Base-by-base conservation (phyloP, 1,140 invertebrate species). In the Drosophila ironensis region DNA sequence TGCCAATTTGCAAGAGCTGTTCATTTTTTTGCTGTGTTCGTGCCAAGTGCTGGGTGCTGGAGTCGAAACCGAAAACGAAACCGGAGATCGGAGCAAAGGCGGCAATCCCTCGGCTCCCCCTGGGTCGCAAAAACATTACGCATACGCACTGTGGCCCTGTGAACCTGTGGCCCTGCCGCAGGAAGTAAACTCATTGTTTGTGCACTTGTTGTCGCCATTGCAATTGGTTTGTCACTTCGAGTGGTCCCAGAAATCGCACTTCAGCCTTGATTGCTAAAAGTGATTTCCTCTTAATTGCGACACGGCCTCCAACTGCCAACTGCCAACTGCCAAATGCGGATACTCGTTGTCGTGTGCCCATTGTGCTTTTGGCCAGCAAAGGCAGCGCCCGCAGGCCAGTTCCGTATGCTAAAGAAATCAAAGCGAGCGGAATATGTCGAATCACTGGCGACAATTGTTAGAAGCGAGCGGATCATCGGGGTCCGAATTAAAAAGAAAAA, bases 281-380 rank as follows among this genome's bases (percentile, higher is more conserved):
- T 27, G 38, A 50, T 61, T 22, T 25, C 28, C 35, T 63, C 48
- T 63, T 63, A 63, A 63, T 63, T 63, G 12, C 56, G 59, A 63
- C 59, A 63, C 63, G 57, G 57, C 48, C 60, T 64, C 60, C 63
- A n/a, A n/a, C n/a, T n/a, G n/a, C n/a, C n/a, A n/a, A n/a, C n/a
- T n/a, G n/a, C n/a, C n/a, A n/a, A n/a, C 48, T 64, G 60, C 60
- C 60, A 64, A 42, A 64, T 48, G 56, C 25, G 52, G 51, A 42
- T 57, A 54, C 41, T 41, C 35, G 24, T 59, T 60, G 3, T 22
- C 2, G 7, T 8, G n/a, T 0, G 0, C 7, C 28, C 30, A 17
- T 63, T 50, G 66, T 52, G 59, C 51, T 38, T 66, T n/a, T 61
- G 38, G 37, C 12, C 38, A 59, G 28, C 22, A 8, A 17, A 54